These are phyloP conservation scores for Tamandua tetradactyla DNA, from an alignment of 2,797 vertebrate species.

Conservation along the genomic window DNA sequence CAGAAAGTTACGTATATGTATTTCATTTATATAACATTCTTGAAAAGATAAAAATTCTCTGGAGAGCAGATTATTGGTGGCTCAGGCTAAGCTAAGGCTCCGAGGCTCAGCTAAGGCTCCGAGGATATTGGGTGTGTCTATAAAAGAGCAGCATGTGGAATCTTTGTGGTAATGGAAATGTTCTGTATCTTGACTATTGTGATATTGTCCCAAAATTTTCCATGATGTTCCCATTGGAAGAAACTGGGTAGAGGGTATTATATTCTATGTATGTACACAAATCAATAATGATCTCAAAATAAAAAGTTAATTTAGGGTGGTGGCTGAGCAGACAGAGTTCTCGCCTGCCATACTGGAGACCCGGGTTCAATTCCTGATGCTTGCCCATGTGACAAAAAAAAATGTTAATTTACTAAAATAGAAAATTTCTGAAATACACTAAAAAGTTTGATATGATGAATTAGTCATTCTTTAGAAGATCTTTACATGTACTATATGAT, in stretches of 20 bases:
- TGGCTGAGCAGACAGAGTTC: too few relatives aligned
- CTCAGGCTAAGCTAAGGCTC: neutral
- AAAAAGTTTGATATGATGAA: neutral
- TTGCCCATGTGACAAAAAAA: too few relatives aligned
- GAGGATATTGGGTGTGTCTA: neutral
- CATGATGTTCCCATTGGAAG: neutral
- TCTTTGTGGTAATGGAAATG: neutral
- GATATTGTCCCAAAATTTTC: neutral
- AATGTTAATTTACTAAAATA: neutral
- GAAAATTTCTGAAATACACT: neutral
- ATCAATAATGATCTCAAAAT: neutral
- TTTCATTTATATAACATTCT: too few relatives aligned
- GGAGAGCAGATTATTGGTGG: neutral
- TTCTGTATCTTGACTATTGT: neutral
- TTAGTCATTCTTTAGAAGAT: neutral
- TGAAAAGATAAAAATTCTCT: neutral
- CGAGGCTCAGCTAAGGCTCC: neutral
- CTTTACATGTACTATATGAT: neutral
- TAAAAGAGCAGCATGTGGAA: neutral
- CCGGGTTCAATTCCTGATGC: too few relatives aligned
- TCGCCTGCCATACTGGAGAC: too few relatives aligned
- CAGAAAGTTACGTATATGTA: neutral
- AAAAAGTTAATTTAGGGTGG: neutral
- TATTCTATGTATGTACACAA: neutral
- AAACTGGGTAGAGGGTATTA: neutral